These are phyloP conservation scores for Oxystoma pomonae DNA, from an alignment of 2,888 invertebrate species.

Conservation along the genomic window DNA sequence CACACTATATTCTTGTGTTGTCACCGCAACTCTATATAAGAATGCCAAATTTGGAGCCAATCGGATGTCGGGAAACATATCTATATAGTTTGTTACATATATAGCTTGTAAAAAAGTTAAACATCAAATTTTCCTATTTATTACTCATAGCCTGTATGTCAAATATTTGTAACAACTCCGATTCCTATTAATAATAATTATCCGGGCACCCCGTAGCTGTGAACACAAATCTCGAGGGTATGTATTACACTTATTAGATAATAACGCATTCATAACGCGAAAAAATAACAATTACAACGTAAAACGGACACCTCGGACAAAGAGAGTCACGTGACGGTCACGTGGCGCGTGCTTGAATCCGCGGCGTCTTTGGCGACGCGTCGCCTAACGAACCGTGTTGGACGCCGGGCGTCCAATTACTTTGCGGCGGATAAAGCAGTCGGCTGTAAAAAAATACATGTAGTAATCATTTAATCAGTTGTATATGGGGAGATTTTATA, in stretches of 20 bases:
- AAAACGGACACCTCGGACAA: constrained; percentile 18
- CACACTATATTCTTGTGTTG: no score
- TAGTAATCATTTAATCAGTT: no score
- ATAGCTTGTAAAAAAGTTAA: no score
- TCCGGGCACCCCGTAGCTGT: background rate
- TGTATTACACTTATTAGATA: background rate
- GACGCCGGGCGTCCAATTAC: background rate
- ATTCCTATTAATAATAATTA: background rate
- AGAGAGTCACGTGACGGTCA: constrained; percentile 20
- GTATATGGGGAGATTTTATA: no score
- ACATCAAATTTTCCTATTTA: no score
- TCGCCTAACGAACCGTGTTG: background rate
- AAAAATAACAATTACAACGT: background rate
- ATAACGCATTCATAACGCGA: background rate
- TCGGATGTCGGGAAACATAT: no score
- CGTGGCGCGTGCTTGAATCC: constrained; percentile 3
- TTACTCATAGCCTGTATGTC: no score
- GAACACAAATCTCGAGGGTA: background rate
- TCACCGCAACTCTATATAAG: no score
- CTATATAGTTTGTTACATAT: no score
- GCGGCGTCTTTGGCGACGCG: background rate
- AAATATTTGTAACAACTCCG: no score
- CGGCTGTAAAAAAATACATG: background rate
- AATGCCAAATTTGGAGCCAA: no score
- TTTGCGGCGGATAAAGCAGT: background rate